Evolutionary conservation across 2,797 vertebrate genomes (phyloP).

Genomic region (Ceryle rudis): DNA sequence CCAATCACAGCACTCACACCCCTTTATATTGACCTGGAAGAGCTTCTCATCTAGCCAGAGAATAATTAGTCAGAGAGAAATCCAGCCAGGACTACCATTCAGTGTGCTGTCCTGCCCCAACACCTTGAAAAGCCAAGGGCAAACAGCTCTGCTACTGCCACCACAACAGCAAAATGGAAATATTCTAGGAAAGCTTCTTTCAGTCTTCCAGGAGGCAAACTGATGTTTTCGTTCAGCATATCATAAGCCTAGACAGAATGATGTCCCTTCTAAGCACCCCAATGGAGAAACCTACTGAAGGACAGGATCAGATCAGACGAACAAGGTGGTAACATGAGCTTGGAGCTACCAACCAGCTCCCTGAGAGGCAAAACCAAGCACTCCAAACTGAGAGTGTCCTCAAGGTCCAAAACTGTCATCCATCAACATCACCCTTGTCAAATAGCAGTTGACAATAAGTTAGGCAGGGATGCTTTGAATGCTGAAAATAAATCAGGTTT

Average conservation of each 20-base stretch:
- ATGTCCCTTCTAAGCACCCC: not conserved
- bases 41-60: not conserved
- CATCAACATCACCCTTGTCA: not conserved
- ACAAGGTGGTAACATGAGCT: not conserved
- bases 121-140: not conserved
- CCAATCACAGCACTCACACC: not conserved
- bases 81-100: not conserved
- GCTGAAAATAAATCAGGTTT: slow-evolving; percentile 20
- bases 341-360: not conserved
- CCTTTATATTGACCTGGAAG: not conserved
- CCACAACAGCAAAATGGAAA: not conserved
- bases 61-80: not conserved
- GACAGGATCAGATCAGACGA: not conserved
- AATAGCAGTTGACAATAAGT: not conserved
- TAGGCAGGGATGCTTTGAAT: not conserved
- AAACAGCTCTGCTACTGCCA: not conserved
- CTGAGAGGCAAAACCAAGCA: not conserved
- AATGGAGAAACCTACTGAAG: not conserved
- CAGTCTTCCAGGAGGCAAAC: not conserved
- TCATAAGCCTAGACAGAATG: not conserved
- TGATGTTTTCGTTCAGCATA: not conserved
- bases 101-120: not conserved
- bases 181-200: not conserved
- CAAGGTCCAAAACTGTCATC: not conserved
- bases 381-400: not conserved